Evolutionary conservation across 37 sponge, comb jelly and placozoan species (phyloP), one percentile per base, ranked within the genome.

Genomic region (Axinella damicornis): DNA sequence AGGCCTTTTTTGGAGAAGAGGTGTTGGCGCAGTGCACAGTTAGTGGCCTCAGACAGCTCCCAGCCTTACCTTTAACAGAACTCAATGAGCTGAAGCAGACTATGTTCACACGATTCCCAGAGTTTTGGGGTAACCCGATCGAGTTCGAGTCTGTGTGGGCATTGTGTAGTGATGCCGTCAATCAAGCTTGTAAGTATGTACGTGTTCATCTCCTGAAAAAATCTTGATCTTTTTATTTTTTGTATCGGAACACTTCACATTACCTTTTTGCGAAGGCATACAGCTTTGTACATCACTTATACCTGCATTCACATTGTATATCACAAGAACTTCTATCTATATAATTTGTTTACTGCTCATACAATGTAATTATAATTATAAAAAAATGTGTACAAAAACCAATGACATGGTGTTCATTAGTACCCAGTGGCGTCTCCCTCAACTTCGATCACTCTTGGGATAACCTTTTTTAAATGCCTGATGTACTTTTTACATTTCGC

Each of bases 351-450:
- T 46, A 9, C 46, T 46, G 46, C 46, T 46, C 4, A 12, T 4
- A 12, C 46, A 46, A 46, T 9, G 9, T 46, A 12, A 12, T 12
- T 9, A 12, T 46, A 46, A 25, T 5, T 25, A 61, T 14, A 31
- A 69, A 20, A 69, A 31, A 14, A 19, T n/a, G 15, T 30, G 37
- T 69, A 30, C 22, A 25, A 18, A 69, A 27, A n/a, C 15, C 22
- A 35, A 11, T 69, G 37, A 32, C 34, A 33, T 2, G 12, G 5
- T 69, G 21, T 69, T 69, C 34, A 53, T 79, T 41, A 79, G 69
- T 66, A 79, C 15, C 80, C 80, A 79, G 80, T 79, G 24, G 80
- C 80, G 46, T 52, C 25, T 22, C 80, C 80, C 14, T 79, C 54
- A 65, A 32, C 27, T 39, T 79, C 68, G 22, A 79, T 79, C 30